phyloP scores from a whole-genome alignment of 2,888 invertebrate species.

The Penaeus monodon region DNA sequence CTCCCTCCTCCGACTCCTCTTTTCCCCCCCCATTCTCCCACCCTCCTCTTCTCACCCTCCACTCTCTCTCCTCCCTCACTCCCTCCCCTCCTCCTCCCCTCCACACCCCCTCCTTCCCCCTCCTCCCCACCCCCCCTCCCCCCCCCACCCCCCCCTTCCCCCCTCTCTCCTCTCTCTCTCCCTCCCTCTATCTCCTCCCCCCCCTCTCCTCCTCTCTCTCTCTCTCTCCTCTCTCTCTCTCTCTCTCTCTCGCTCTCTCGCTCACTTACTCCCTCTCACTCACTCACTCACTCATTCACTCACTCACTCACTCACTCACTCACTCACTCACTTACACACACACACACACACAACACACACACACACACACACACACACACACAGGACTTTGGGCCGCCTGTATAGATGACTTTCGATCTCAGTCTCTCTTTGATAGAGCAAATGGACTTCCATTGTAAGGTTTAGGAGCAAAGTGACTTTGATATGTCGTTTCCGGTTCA shows the following conservation, averaged over 20 bases:
- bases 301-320: neutral
- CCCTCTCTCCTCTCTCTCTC: neutral
- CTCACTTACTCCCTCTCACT: neutral
- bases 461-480: too few species aligned
- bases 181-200: neutral
- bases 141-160: neutral
- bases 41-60: neutral
- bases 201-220: slow-evolving; percentile 15
- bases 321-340: neutral
- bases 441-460: too few species aligned
- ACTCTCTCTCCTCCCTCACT: neutral
- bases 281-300: neutral
- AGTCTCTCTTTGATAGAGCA: too few species aligned
- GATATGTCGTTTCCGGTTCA: too few species aligned
- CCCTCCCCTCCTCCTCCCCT: neutral
- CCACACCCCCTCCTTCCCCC: neutral
- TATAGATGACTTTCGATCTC: too few species aligned
- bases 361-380: neutral
- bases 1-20: neutral
- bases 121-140: neutral
- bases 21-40: neutral
- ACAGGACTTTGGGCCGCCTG: neutral
- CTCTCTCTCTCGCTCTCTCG: neutral
- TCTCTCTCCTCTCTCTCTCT: neutral
- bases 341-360: neutral